These are phyloP conservation scores for Porites divaricata DNA, from an alignment of 92 coral and sea anemone species.

Conservation along the genomic window DNA sequence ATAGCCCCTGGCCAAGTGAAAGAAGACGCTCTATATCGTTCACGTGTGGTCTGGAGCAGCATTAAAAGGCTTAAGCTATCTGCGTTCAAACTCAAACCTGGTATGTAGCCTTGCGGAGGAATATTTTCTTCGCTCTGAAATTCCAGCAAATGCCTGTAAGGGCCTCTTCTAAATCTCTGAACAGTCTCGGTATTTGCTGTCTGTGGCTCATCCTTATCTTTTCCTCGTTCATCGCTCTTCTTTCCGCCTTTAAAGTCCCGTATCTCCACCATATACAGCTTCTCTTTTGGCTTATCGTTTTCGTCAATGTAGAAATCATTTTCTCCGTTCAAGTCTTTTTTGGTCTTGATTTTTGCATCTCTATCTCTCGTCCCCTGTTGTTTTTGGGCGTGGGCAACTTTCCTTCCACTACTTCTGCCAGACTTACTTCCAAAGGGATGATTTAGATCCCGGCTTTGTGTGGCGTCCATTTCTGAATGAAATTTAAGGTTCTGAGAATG, in stretches of 20 bases:
- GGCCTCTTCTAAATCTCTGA: not conserved
- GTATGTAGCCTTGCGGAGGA: not conserved
- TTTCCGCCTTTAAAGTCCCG: slow-evolving; percentile 22
- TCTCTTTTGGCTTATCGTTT: slow-evolving; percentile 9
- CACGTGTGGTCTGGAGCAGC: no score
- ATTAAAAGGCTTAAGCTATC: not conserved
- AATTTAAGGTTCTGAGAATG: not conserved
- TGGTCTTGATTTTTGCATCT: not conserved
- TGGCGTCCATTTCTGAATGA: not conserved
- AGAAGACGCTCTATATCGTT: no score
- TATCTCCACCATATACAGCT: slow-evolving; percentile 26
- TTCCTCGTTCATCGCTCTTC: not conserved
- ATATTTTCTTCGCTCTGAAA: not conserved
- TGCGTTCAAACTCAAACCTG: not conserved
- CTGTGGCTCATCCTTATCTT: not conserved
- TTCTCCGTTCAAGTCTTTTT: not conserved
- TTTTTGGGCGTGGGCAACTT: not conserved
- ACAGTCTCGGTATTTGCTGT: not conserved
- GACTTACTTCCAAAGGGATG: not conserved
- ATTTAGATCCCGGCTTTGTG: not conserved
- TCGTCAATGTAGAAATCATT: slow-evolving; percentile 52
- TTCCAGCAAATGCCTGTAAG: slow-evolving; percentile 31
- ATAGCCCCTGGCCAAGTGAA: no score
- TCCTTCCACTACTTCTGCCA: not conserved
- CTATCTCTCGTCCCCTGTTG: not conserved